Base-by-base conservation (phyloP, 2,888 invertebrate species). In the Aphidius colemani region DNA sequence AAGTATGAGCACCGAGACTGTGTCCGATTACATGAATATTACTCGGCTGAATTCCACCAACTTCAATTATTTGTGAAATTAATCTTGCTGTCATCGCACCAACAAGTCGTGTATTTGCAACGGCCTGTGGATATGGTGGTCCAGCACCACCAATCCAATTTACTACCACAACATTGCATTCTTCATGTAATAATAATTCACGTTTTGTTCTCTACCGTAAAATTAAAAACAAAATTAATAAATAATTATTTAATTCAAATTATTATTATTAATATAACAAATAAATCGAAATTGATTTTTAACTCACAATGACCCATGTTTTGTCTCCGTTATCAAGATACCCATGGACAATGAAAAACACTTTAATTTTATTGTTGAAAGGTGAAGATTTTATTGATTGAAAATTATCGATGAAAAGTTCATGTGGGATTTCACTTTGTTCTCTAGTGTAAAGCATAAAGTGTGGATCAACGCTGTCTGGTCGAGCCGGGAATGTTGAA, bases 81-180 rank as follows among this genome's bases (percentile, higher is more conserved):
- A 96, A 83, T 80, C 93, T 89, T 0, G 93, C 94, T 0, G 93
- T 88, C 82, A 95, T 92, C 0, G 89, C 89, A 0, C 94, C 96
- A 1, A 96, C 90, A 10, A 96, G 85, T 59, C 96, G 85, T 18
- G 93, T 94, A 77, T 96, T 96, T 1, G 95, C 95, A 3, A 94
- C 95, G 0, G 97, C 96, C 81, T 96, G 95, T 0, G 92, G 90
- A 78, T 96, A 97, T 0, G 95, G 94, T 0, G 95, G 94, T 67
- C 89, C 89, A 0, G 95, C 91, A 0, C 95, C 96, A 6, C 88
- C 88, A 65, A 91, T 88, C 96, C 95, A 96, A 76, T 95, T 95
- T 3, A 95, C 88, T 0, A 92, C 85, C 10, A 94, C 85, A 0
- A 95, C 91, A 60, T 92, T 91, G 50, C 90, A 89, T 58, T 88